These are phyloP conservation scores for Gobionotothen gibberifrons DNA, from an alignment of 2,797 vertebrate species.

Conservation along the genomic window DNA sequence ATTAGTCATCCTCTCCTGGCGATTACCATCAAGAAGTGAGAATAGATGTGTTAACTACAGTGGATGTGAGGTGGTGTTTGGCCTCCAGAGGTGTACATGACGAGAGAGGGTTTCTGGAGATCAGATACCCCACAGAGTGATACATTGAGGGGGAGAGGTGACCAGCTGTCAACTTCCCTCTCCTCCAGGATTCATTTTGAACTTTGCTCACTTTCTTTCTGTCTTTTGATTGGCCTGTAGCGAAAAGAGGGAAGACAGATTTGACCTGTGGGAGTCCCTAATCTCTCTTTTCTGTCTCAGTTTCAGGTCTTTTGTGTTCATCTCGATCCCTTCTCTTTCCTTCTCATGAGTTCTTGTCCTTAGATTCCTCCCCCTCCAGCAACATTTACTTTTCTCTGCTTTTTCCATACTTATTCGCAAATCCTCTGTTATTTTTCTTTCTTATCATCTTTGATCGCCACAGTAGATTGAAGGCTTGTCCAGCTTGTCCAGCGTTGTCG, in stretches of 20 bases:
- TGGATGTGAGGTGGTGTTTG: conserved; percentile 22
- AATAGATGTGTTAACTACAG: conserved; percentile 55
- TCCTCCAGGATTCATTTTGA: conserved; percentile 35
- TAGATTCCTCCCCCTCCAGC: background rate
- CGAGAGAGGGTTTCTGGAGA: conserved; percentile 53
- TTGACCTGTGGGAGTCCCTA: conserved; percentile 25
- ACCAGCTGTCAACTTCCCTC: conserved; percentile 55
- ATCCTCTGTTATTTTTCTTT: background rate
- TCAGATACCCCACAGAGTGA: conserved; percentile 63
- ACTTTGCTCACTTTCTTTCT: conserved; percentile 31
- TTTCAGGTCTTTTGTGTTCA: background rate
- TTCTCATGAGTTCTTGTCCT: background rate
- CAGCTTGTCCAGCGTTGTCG: no score
- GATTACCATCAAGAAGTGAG: conserved; percentile 45
- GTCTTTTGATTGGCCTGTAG: background rate
- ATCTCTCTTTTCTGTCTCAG: conserved; percentile 18
- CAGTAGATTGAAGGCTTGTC: no score
- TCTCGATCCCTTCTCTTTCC: background rate
- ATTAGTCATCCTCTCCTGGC: conserved; percentile 54
- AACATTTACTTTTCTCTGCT: background rate
- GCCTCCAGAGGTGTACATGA: conserved; percentile 68
- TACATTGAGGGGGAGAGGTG: conserved; percentile 59
- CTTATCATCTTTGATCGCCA: conserved; percentile 1
- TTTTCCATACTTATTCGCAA: background rate
- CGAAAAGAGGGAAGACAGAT: conserved; percentile 20